Evolutionary conservation across 2,113 vertebrate species (phyloP).

Genomic region (Recurvirostra avosetta): DNA sequence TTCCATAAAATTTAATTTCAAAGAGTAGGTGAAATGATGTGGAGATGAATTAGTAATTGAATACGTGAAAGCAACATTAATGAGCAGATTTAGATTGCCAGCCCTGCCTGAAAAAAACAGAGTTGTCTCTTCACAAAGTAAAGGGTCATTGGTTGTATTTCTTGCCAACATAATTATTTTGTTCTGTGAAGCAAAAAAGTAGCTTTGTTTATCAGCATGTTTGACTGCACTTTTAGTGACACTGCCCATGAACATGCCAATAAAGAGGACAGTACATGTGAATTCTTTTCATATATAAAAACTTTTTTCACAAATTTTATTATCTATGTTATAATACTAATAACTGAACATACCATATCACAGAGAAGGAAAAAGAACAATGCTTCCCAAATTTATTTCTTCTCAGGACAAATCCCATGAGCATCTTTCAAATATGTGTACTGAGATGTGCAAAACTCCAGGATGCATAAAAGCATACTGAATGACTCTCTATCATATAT

Average conservation of each 20-base stretch:
- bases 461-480: not conserved
- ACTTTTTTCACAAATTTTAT: not conserved
- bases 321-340: not conserved
- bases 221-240: not conserved
- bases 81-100: not conserved
- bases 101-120: not conserved
- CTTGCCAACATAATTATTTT: not conserved
- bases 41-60: not conserved
- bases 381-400: not conserved
- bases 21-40: not conserved
- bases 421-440: not conserved
- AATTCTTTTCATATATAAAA: not conserved
- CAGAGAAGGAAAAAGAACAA: not conserved
- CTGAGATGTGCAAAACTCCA: not conserved
- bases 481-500: not conserved
- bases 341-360: not conserved
- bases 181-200: not conserved
- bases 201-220: not conserved
- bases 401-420: not conserved
- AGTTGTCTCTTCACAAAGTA: not conserved
- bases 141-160: not conserved
- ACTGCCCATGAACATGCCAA: not conserved
- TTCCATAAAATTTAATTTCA: not conserved
- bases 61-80: not conserved
- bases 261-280: rapidly evolving